Evolutionary conservation across 2,888 invertebrate genomes (phyloP).

Genomic region (Scaptomyza flava): DNA sequence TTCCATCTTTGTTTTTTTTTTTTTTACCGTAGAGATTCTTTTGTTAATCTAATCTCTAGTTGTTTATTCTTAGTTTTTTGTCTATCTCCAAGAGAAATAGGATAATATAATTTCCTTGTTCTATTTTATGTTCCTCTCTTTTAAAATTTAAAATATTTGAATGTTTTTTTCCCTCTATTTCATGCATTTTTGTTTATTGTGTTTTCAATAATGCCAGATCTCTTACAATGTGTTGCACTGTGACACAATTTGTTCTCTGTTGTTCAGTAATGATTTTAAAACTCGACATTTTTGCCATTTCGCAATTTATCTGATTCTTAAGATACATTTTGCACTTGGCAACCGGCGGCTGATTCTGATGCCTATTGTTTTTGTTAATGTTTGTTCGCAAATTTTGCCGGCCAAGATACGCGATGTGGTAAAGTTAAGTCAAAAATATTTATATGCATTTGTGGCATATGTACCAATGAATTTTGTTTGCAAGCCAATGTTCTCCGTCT

Average conservation of each 20-base stretch:
- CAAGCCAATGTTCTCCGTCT: not conserved
- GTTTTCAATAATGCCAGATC: no score
- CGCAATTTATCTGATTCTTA: constrained; percentile 7
- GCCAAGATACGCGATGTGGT: constrained; percentile 20
- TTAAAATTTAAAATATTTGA: no score
- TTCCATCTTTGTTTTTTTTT: no score
- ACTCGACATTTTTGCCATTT: constrained; percentile 5
- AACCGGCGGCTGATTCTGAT: constrained; percentile 6
- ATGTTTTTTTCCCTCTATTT: no score
- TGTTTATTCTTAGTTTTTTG: no score
- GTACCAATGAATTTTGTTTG: constrained; percentile 43
- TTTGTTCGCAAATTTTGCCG: constrained; percentile 15
- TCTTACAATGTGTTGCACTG: no score
- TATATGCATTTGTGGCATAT: constrained; percentile 18
- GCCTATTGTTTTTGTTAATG: constrained; percentile 8
- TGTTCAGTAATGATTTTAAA: constrained; percentile 2
- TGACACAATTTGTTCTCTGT: no score
- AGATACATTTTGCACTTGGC: constrained; percentile 18
- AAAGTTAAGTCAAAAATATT: constrained; percentile 11
- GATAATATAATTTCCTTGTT: no score
- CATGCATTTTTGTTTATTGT: not conserved
- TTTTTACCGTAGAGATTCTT: no score
- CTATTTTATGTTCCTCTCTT: no score
- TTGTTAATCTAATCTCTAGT: no score
- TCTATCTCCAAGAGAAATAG: no score